Evolutionary conservation across 2,113 vertebrate genomes (phyloP).

Genomic region (Platanista minor): DNA sequence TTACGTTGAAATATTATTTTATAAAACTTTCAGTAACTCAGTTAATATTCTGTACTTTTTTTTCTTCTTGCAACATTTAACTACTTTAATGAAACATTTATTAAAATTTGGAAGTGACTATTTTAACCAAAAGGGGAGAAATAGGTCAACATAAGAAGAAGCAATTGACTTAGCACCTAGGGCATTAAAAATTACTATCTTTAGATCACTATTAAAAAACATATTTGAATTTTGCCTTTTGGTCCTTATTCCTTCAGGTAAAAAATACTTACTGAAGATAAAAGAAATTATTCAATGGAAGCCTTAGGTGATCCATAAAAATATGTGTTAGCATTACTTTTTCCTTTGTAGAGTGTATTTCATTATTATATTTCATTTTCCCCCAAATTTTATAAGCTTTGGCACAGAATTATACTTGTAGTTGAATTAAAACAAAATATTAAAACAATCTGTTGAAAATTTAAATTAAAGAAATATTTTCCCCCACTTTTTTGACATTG

Average conservation of each 20-base stretch:
- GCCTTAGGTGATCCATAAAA: background rate
- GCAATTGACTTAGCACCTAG: background rate
- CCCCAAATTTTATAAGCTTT: background rate
- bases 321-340: background rate
- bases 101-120: background rate
- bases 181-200: background rate
- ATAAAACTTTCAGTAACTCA: background rate
- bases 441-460: background rate
- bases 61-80: background rate
- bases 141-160: background rate
- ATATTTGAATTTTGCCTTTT: background rate
- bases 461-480: background rate
- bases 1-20: background rate
- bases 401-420: background rate
- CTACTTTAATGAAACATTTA: background rate
- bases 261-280: constrained; percentile 2
- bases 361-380: background rate
- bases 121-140: background rate
- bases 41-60: background rate
- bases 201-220: background rate
- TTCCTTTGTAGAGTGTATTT: background rate
- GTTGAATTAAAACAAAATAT: background rate
- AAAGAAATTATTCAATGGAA: background rate
- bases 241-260: background rate
- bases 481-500: background rate